These are phyloP conservation scores for Buceros bicornis DNA, from an alignment of 2,797 vertebrate genomes.

Conservation along the genomic window DNA sequence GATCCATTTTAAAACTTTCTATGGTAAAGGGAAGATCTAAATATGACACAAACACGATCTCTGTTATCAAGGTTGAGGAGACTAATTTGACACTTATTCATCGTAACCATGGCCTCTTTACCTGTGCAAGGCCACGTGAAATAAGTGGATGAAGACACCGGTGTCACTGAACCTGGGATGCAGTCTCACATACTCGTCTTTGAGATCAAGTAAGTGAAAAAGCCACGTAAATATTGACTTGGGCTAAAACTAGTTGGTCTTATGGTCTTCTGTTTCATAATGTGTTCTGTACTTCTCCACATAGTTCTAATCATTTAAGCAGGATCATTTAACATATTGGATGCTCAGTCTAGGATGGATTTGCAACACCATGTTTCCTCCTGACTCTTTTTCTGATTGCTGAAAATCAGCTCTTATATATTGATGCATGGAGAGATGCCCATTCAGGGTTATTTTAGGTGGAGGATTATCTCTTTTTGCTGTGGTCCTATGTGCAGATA, in stretches of 20 bases:
- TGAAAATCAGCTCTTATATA: background rate
- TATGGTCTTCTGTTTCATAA: background rate
- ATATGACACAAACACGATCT: background rate
- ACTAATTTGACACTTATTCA: background rate
- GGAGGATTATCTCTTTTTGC: background rate
- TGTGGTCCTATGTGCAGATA: background rate
- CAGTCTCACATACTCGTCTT: background rate
- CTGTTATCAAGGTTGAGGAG: background rate
- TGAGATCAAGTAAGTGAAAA: background rate
- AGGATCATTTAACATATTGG: background rate
- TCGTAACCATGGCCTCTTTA: background rate
- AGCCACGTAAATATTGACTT: fast-evolving
- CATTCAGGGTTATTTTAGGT: background rate
- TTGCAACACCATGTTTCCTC: background rate
- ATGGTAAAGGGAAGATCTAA: background rate
- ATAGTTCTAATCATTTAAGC: background rate
- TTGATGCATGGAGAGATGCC: background rate
- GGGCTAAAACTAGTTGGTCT: background rate
- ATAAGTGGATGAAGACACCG: background rate
- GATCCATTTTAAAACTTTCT: background rate
- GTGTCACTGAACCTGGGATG: background rate
- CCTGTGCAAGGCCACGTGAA: background rate
- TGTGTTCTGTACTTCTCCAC: background rate
- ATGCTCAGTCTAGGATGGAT: background rate
- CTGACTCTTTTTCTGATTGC: background rate